phyloP scores from a whole-genome alignment of 2,888 invertebrate genomes.

The Dryococelus australis region DNA sequence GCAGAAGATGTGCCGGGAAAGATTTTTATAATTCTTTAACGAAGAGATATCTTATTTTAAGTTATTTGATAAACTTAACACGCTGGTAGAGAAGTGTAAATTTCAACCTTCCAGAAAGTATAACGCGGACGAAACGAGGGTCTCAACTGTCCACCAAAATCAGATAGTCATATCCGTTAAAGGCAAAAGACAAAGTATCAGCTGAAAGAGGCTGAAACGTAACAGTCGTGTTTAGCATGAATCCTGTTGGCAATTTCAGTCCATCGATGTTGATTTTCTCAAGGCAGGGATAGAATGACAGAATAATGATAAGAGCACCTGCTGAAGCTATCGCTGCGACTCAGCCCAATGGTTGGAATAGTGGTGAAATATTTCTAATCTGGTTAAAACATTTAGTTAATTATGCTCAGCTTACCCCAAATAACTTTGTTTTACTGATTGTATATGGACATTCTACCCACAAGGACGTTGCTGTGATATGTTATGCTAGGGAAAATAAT shows the following conservation, averaged over 20 bases:
- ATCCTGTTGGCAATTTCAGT: too few relatives aligned
- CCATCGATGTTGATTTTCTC: too few relatives aligned
- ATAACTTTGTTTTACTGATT: neutral
- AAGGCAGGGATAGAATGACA: too few relatives aligned
- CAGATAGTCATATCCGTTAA: neutral
- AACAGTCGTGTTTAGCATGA: neutral
- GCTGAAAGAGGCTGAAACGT: neutral
- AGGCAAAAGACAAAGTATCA: neutral
- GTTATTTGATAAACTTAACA: neutral
- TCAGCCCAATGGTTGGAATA: too few relatives aligned
- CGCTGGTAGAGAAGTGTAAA: neutral
- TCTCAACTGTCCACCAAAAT: too few relatives aligned
- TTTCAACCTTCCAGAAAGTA: neutral
- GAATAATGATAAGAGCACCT: neutral
- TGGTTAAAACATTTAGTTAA: neutral
- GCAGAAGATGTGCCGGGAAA: neutral
- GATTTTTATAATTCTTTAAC: neutral
- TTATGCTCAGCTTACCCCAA: neutral
- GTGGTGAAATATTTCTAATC: too few relatives aligned
- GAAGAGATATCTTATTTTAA: neutral
- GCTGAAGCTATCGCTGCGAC: neutral
- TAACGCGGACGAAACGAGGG: neutral
- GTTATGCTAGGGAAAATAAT: neutral
- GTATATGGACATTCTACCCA: conserved; percentile 21
- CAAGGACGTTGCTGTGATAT: neutral